phyloP scores from a whole-genome alignment of 2,797 vertebrate species.

The Microctenopoma stevenorrisi region DNA sequence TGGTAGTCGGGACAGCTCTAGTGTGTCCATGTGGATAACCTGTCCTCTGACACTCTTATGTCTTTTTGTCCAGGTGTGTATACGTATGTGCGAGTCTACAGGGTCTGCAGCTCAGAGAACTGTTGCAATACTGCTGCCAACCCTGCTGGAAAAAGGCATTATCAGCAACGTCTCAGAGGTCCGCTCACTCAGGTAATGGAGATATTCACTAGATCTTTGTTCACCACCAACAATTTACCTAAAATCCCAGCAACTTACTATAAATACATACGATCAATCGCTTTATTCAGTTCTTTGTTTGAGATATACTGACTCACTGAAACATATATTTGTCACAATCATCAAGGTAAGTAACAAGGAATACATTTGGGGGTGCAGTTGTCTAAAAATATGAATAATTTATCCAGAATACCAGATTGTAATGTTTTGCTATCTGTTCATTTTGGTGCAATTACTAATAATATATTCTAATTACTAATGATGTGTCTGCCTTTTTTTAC shows the following conservation, averaged over 20 bases:
- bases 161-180: slow-evolving; percentile 95
- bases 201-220: not conserved
- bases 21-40: not conserved
- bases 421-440: not conserved
- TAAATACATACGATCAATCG: not conserved
- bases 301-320: not conserved
- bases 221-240: not conserved
- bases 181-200: slow-evolving; percentile 90
- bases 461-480: no score
- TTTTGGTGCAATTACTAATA: no score
- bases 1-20: no score
- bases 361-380: not conserved
- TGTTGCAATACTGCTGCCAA: slow-evolving; percentile 90
- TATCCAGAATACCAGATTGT: not conserved
- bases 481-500: no score
- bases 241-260: not conserved
- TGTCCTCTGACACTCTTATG: slow-evolving; percentile 1
- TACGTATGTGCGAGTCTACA: slow-evolving; percentile 94
- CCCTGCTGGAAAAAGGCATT: slow-evolving; percentile 95
- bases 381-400: not conserved
- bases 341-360: not conserved
- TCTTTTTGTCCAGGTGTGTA: slow-evolving; percentile 87
- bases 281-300: not conserved
- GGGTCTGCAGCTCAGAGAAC: slow-evolving; percentile 91
- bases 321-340: not conserved